phyloP scores from a whole-genome alignment of 2,797 vertebrate genomes.

The Mionectes olivaceus region DNA sequence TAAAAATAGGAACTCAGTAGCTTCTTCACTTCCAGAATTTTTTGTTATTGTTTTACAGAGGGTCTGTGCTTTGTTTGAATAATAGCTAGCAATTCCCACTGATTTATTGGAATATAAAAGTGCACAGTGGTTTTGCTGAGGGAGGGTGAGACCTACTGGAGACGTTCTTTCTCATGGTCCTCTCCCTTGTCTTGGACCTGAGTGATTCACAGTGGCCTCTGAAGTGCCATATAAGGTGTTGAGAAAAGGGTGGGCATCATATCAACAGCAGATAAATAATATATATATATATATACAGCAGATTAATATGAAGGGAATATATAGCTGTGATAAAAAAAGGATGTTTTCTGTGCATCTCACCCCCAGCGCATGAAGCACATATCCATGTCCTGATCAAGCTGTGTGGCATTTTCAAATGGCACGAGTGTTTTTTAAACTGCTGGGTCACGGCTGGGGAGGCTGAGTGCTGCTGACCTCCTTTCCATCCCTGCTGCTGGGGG shows the following conservation, averaged over 20 bases:
- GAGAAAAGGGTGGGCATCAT: neutral
- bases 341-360: neutral
- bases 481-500: neutral
- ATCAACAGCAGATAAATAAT: neutral
- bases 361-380: too few species aligned
- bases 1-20: neutral
- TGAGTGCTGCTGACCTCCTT: neutral
- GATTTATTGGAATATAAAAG: neutral
- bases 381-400: neutral
- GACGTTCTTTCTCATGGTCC: neutral
- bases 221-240: neutral
- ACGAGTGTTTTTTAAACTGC: neutral
- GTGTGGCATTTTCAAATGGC: neutral
- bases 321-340: neutral
- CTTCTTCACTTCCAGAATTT: neutral
- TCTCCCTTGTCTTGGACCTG: neutral
- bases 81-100: neutral
- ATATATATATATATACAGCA: neutral
- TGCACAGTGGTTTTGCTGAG: neutral
- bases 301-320: neutral
- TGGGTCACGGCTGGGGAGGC: rapidly evolving
- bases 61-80: neutral
- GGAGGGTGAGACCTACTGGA: neutral
- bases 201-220: neutral
- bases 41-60: neutral